phyloP scores from a whole-genome alignment of 1,140 invertebrate species.

The Diabrotica virgifera region DNA sequence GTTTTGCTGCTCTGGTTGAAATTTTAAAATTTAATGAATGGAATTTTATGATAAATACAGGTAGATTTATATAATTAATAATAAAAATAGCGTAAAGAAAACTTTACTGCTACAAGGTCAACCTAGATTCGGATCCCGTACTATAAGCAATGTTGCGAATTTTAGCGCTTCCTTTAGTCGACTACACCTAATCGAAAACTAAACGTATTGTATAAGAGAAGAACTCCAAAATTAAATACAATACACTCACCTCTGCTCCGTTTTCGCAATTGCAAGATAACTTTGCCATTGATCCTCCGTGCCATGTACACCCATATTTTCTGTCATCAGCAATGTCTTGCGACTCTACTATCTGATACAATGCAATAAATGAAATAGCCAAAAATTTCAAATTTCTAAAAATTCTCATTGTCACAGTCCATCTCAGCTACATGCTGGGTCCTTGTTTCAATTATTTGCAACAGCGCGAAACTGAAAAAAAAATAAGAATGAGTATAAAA shows the following conservation, averaged over 20 bases:
- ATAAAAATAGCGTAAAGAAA: too few species aligned
- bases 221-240: too few species aligned
- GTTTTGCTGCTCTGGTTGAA: too few species aligned
- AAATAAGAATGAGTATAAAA: background rate
- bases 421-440: constrained; percentile 11
- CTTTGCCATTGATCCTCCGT: constrained; percentile 26
- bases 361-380: background rate
- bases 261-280: constrained; percentile 32
- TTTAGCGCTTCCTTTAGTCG: too few species aligned
- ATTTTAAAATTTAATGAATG: too few species aligned
- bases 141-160: too few species aligned
- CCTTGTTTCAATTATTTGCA: background rate
- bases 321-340: constrained; percentile 30
- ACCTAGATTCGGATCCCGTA: too few species aligned
- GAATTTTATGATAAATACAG: too few species aligned
- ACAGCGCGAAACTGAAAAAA: background rate
- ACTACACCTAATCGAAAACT: too few species aligned
- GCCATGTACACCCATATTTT: constrained; percentile 34
- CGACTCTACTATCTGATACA: background rate
- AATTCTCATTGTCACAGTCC: constrained; percentile 4
- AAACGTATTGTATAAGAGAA: too few species aligned
- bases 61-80: too few species aligned
- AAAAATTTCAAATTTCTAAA: background rate
- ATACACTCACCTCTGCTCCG: constrained; percentile 31
- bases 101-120: too few species aligned